Base-by-base conservation (phyloP, 2,113 vertebrate species). In the Thamnaconus septentrionalis region DNA sequence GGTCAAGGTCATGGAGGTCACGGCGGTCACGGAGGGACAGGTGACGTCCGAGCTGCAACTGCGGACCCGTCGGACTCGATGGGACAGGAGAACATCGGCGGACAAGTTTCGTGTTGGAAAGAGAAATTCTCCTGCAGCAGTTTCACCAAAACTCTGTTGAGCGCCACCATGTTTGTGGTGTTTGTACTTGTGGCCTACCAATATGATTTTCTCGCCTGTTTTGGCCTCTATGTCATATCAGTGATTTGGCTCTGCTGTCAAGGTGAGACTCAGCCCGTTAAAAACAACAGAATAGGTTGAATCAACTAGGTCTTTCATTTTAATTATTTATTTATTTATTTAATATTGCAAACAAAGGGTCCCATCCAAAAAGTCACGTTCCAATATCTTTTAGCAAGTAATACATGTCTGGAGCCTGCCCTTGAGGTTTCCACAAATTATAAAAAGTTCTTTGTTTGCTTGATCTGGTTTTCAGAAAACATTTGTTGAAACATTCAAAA, bases 151-250 rank as follows among this genome's bases (percentile, higher is more conserved):
- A 91, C 92, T 71, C 69, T 95, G 53, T 64, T 93, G 10, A 93
- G 73, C 67, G 85, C 85, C 71, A 80, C 93, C 57, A 80, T 95
- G 79, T 90, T 95, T 65, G 64, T 94, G 76, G 59, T 94, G 42
- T 96, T 98, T 93, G 88, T 93, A 68, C 85, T 90, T 48, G 91
- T 90, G 31, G 84, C 93, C 9, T 94, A 94, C 61, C 87, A 94
- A 70, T 98, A 94, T 77, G 95, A 97, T 87, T 93, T 98, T 67
- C 89, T 94, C 51, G 93, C 94, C 61, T 96, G 95, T 73, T 93
- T 96, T 75, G 90, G 88, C 0, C 92, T 98, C 53, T 98, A 96
- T 66, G 65, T 98, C 63, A 89, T 95, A 60, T 94, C 95, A 42
- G 70, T 97, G 75, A 93, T 91, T 55, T 96, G 95, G 94, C 85